Base-by-base conservation (phyloP, 2,113 vertebrate species). In the Ornithorhynchus anatinus region DNA sequence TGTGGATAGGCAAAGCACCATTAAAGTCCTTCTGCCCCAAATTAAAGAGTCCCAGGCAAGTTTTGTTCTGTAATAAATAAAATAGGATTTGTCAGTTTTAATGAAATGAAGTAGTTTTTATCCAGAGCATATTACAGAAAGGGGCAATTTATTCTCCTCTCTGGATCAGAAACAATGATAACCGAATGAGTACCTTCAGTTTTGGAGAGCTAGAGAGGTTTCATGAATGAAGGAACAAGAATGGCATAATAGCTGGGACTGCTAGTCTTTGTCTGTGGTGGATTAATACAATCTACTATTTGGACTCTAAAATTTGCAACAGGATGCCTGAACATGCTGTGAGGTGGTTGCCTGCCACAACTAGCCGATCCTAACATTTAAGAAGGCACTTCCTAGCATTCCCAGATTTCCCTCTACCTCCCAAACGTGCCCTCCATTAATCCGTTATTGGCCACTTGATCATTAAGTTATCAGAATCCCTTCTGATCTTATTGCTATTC, bases 61-160 rank as follows among this genome's bases (percentile, higher is more conserved):
- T 78, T 89, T 87, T 75, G 17, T 73, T 69, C 59, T 63, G 59
- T 80, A 59, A 81, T 73, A 86, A 89, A 86, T 88, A 76, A 85
- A 82, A 47, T 27, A 85, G 53, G 38, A 47, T 15, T 59, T 81
- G 62, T 83, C 56, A 83, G 50, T 56, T 36, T 52, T n/a, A 65
- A 20, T 66, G 66, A 85, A 64, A 8, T 11, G 13, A n/a, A 4
- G 67, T 57, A 33, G 50, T 19, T 59, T 80, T 77, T 59, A 47
- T 62, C 40, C 1, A 33, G 57, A 40, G 51, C 32, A 6, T 15
- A 31, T 13, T 69, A 72, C 42, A 71, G 35, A 32, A 50, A 33
- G 10, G 14, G 42, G 15, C n/a, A 64, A 39, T 63, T 89, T 68
- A 57, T 77, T 82, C 75, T 71, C 84, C 36, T 67, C 56, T 29